Base-by-base conservation (phyloP, 2,888 invertebrate genomes). In the Macrosiphum euphorbiae region DNA sequence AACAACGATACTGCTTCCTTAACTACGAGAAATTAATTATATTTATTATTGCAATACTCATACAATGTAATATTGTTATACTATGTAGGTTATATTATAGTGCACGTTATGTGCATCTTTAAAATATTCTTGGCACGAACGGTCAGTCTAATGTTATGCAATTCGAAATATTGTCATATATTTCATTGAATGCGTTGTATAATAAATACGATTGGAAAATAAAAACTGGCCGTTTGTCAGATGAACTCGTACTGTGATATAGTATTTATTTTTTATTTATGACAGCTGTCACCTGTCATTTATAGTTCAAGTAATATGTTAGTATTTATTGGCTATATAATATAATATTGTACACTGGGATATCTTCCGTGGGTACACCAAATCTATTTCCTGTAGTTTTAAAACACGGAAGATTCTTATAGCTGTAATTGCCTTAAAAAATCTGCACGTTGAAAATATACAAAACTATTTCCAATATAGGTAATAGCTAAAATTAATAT, bases 191-290 rank as follows among this genome's bases (percentile, higher is more conserved):
- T 78, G 35, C 35, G 35, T 78, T 78, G 20, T 35, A 35, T 41
- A 24, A 78, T 35, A 78, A 78, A 35, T 20, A 35, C 35, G 78
- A 78, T 78, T n/a, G 88, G 11, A n/a, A 58, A 52, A 88, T 88
- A 55, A 52, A 87, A n/a, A 58, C 41, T 55, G 88, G 88, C 88
- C 7, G 28, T 55, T 88, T 55, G 41, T 88, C 55, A 58, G 55
- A 35, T 11, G 28, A 41, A 58, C 11, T 24, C 26, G 41, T 28
- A 88, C 35, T 35, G 88, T 52, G 55, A 78, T 78, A 26, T 55
- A n/a, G 88, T 41, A 55, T 88, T 88, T 88, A 41, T 55, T 58
- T 88, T 88, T 41, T 88, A 88, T 88, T 88, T 88, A 35, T 52
- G 87, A 88, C 88, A 88, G 55, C 88, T 55, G 55, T 88, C 55